Base-by-base conservation (phyloP, 2,797 vertebrate species). In the Sebastiscus tertius region DNA sequence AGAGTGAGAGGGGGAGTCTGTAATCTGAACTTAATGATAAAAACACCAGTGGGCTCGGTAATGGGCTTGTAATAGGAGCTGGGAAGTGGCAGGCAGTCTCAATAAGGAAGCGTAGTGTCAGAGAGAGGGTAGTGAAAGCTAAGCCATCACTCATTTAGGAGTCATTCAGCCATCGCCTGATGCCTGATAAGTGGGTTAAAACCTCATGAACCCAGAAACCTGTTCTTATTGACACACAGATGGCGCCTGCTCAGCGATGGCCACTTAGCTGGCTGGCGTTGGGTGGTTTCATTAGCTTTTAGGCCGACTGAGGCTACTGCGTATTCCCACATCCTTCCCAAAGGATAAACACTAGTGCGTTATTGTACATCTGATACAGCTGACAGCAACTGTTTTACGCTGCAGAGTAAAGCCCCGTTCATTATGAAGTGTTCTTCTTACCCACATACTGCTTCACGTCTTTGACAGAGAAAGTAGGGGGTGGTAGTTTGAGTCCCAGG, bases 371-470 rank as follows among this genome's bases (percentile, higher is more conserved):
- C 13, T 5, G 58, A 86, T 84, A 76, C 75, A 80, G 69, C 72
- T 33, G 22, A 63, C 2, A 2, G 58, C 12, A 31, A 65, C 62
- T 24, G 60, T 75, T 82, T 72, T 13, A 69, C 10, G 3, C 58
- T 5, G 24, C 34, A 61, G n/a, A 62, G 59, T 61, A 5, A 33
- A 65, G 20, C 7, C 18, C n/a, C 1, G 58, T 31, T 75, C 16
- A n/a, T 76, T n/a, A 22, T 22, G 5, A 72, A 42, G n/a, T 6
- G 26, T 81, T 31, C 97, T 96, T 95, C 97, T 96, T 95, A 99
- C 99, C 99, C 71, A 99, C 98, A 77, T 98, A 98, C 84, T 94
- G 97, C 95, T 99, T 97, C 94, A 99, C 99, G 81, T 99, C 97
- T 91, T 90, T 95, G 86, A 99, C 97, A 0, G 97, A 98, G 91